Base-by-base conservation (phyloP, 1,140 invertebrate genomes). In the Halesus radiatus region DNA sequence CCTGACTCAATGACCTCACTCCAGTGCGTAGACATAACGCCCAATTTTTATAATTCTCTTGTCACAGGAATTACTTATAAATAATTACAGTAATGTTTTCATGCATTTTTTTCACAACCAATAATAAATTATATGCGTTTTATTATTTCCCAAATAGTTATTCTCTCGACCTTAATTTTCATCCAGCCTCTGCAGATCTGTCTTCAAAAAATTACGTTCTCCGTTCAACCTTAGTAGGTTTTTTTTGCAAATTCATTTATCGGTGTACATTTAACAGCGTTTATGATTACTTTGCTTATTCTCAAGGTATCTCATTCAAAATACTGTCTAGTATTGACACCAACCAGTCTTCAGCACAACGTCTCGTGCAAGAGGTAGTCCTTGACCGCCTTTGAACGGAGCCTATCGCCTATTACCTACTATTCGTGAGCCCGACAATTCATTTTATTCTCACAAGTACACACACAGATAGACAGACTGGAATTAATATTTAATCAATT, bases 291-390 rank as follows among this genome's bases (percentile, higher is more conserved):
- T 60, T 23, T 20, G 20, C 58, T 60, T 60, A 60, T 60, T 72
- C 22, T 72, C 68, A 53, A 72, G 68, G 68, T 53, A 53, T 53
- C 20, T 8, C n/a, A 72, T 72, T 53, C 29, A 26, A 72, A 72
- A 50, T 13, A 23, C 37, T 72, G 68, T 23, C 68, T 72, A 45
- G 37, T 45, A 20, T 60, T 68, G 29, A 50, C 64, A 68, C n/a
- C 16, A 32, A n/a, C 23, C 32, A 16, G 68, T 72, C 68, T 72
- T 72, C 68, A 32, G 22, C 16, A 7, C 50, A 68, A 37, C 50
- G 68, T 72, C 53, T 23, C 68, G 52, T 50, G 68, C 22, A 16
- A 72, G 68, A 72, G 16, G 68, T 54, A 72, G 45, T 72, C 68
- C 68, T 72, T 72, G 68, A 72, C 68, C 68, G 68, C 45, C 15